Evolutionary conservation across 2,888 invertebrate genomes (phyloP).

Genomic region (Griposia aprilina): DNA sequence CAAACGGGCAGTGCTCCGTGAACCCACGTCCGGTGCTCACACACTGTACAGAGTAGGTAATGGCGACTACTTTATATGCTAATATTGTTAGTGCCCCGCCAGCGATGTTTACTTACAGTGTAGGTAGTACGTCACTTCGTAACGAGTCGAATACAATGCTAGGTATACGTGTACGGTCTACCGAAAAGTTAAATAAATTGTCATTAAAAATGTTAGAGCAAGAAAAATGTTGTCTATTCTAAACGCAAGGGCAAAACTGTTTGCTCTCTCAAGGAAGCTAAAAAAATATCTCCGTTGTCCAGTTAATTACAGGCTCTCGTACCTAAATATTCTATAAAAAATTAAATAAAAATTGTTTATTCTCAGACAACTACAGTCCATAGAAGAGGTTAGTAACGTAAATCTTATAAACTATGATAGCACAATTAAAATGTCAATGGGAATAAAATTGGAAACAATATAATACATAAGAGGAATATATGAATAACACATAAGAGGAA

Average conservation of each 20-base stretch:
- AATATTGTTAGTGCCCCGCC: slow-evolving; percentile 27
- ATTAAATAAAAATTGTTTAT: no score
- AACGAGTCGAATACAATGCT: background rate
- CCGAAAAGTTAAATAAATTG: background rate
- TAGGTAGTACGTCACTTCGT: slow-evolving; percentile 19
- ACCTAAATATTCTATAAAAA: background rate
- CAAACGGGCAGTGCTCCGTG: background rate
- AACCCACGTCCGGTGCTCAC: background rate
- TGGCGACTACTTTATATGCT: slow-evolving; percentile 46
- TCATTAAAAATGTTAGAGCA: background rate
- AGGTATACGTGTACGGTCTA: background rate
- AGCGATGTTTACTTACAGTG: slow-evolving; percentile 8
- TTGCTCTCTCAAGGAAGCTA: background rate
- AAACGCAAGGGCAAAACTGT: background rate
- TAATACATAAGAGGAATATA: no score
- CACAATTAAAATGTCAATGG: no score
- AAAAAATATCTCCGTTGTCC: background rate
- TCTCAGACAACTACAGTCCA: no score
- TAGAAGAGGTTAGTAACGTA: no score
- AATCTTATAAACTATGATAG: no score
- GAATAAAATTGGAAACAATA: no score
- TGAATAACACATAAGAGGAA: background rate
- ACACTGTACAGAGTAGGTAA: background rate
- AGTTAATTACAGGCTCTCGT: background rate
- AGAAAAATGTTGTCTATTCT: background rate